Conservation (phyloP, 2,113 vertebrate genomes). For the Pampusana beccarii region DNA sequence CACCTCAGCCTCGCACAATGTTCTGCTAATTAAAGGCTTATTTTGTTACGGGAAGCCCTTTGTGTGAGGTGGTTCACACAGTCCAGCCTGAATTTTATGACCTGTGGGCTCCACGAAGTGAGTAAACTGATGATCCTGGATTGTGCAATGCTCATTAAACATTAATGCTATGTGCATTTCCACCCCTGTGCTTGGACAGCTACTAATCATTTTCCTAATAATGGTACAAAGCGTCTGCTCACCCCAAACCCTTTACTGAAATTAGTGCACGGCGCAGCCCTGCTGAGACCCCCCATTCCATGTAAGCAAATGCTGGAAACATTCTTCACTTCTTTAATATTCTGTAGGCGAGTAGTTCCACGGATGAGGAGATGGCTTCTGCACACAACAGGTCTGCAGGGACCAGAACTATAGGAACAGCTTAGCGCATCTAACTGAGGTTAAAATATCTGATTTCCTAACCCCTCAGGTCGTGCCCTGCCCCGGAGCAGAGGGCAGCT, state of each 20-base stretch:
- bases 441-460: neutral
- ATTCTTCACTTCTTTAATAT: neutral
- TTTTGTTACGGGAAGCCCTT: conserved; percentile 65
- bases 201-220: neutral
- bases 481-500: neutral
- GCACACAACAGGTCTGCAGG: rapidly evolving
- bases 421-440: rapidly evolving
- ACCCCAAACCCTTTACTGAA: neutral
- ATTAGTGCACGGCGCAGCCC: rapidly evolving
- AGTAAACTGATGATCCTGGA: neutral
- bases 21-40: conserved; percentile 74
- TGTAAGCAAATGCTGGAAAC: neutral
- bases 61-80: conserved; percentile 41
- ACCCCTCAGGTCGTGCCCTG: neutral
- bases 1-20: conserved; percentile 58
- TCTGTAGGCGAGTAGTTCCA: neutral
- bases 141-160: conserved; percentile 38
- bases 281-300: neutral
- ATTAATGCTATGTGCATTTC: neutral
- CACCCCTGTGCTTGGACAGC: neutral
- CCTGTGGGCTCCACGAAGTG: conserved; percentile 45
- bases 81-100: conserved; percentile 58
- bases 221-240: neutral
- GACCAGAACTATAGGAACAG: neutral
- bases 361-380: rapidly evolving